A percentile compares a stretch with the other conserved stretches of the same genome.
Evolutionary conservation across 2,797 vertebrate species (phyloP).

Genomic region (Anabas testudineus): DNA sequence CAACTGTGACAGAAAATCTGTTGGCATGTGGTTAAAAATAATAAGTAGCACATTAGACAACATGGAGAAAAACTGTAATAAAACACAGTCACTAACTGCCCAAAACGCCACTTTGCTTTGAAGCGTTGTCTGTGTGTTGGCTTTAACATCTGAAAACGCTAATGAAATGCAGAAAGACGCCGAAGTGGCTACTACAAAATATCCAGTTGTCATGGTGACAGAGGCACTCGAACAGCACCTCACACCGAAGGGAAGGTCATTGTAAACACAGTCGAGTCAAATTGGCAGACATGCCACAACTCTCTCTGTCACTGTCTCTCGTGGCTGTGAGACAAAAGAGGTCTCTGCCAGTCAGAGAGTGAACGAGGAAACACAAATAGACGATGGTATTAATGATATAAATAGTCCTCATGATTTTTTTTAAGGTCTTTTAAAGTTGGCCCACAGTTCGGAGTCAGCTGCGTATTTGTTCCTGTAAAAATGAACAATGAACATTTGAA

Average conservation of each 20-base stretch:
- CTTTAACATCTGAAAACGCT: slow-evolving; percentile 51
- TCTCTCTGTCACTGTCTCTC: slow-evolving; percentile 28
- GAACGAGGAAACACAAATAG: neutral
- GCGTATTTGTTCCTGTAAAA: neutral
- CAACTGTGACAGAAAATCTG: neutral
- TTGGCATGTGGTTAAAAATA: neutral
- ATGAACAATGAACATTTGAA: too few relatives aligned
- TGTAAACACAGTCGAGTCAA: slow-evolving; percentile 61
- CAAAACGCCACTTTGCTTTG: slow-evolving; percentile 31
- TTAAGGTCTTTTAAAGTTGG: neutral
- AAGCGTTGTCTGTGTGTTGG: slow-evolving; percentile 24
- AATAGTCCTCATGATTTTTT: neutral
- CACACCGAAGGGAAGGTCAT: slow-evolving; percentile 61
- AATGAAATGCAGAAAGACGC: slow-evolving; percentile 61
- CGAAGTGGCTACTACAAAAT: slow-evolving; percentile 61
- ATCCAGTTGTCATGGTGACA: slow-evolving; percentile 68
- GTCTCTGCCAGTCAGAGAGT: slow-evolving; percentile 15
- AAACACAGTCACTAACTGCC: slow-evolving; percentile 6
- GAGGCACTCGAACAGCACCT: slow-evolving; percentile 56
- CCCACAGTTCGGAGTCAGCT: neutral
- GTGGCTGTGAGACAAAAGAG: slow-evolving; percentile 24
- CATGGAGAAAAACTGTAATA: neutral
- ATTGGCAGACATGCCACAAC: slow-evolving; percentile 45
- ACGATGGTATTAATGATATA: neutral
- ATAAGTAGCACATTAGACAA: neutral